Percentiles rank a stretch among this genome's conserved stretches.
These are phyloP conservation scores for Gephyroberyx darwinii DNA, from an alignment of 2,797 vertebrate genomes.

Conservation along the genomic window DNA sequence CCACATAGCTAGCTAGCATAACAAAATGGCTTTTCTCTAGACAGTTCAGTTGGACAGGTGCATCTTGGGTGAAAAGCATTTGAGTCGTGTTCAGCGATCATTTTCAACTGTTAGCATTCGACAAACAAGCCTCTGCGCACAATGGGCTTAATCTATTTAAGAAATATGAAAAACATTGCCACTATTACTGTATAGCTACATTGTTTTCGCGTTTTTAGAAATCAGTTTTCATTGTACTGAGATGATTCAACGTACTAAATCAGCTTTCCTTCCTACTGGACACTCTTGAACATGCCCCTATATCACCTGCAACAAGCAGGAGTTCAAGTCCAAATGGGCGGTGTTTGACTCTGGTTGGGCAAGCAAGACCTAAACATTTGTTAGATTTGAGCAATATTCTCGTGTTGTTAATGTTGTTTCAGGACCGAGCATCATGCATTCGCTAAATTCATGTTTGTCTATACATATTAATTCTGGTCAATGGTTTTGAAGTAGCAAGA, in stretches of 20 bases:
- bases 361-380: conserved; percentile 26
- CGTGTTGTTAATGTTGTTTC: neutral
- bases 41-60: conserved; percentile 71
- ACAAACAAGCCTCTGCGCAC: too few species aligned
- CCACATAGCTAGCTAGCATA: conserved; percentile 75
- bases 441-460: neutral
- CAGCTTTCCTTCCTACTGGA: neutral
- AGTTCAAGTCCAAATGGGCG: conserved; percentile 61
- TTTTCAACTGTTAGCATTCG: neutral
- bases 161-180: neutral
- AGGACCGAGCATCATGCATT: conserved; percentile 39
- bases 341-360: conserved; percentile 38
- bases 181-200: neutral
- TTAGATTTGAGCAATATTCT: neutral
- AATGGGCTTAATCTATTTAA: neutral
- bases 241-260: neutral
- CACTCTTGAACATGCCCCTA: conserved; percentile 59
- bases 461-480: conserved; percentile 3
- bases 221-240: neutral
- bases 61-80: conserved; percentile 77
- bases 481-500: conserved; percentile 32
- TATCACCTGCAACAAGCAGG: conserved; percentile 60
- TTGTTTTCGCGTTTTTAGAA: neutral
- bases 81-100: conserved; percentile 58
- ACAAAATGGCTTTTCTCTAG: conserved; percentile 84